Evolutionary conservation across 2,113 vertebrate genomes (phyloP), one percentile per base, ranked within the genome.

Genomic region (Megatriorchis doriae): DNA sequence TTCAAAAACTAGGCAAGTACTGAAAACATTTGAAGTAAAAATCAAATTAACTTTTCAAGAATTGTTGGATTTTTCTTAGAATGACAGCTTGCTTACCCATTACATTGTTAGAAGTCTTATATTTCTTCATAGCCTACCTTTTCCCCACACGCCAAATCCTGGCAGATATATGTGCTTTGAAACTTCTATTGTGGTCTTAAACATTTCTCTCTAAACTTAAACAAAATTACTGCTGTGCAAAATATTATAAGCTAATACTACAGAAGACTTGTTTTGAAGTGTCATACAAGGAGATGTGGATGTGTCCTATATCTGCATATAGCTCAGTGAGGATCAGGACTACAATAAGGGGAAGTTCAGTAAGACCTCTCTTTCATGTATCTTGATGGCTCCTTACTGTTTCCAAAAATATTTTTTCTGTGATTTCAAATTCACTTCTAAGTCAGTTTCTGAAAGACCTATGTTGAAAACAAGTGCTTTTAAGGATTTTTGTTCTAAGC

Each of bases 391-490:
- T 84, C 38, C 59, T 81, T 71, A 75, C 63, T 93, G 61, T 85
- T 93, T 90, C 85, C 48, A 80, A 56, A 93, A 94, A 93, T 93
- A 81, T n/a, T 45, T 45, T 25, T 63, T 42, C 81, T 85, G 43
- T 92, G 61, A 90, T 75, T 95, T 94, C 43, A 72, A 27, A 88
- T 92, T 92, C 81, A 88, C 81, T 96, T 96, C 78, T 56, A 75
- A 85, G 92, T 96, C 81, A 87, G 38, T 82, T 94, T 92, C 63
- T 85, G 73, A 63, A 90, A 93, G 52, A 50, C n/a, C n/a, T 71
- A 7, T 40, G 18, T 43, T 81, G 52, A 63, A 94, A 93, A 74
- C 68, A 79, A 71, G 13, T 2, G 0, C 29, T 90, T 75, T 42
- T 78, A 87, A 91, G 59, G 55, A 45, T 59, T 88, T 77, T 67